Base-by-base conservation (phyloP, 1,140 invertebrate species). In the Lutraria rhynchaena region DNA sequence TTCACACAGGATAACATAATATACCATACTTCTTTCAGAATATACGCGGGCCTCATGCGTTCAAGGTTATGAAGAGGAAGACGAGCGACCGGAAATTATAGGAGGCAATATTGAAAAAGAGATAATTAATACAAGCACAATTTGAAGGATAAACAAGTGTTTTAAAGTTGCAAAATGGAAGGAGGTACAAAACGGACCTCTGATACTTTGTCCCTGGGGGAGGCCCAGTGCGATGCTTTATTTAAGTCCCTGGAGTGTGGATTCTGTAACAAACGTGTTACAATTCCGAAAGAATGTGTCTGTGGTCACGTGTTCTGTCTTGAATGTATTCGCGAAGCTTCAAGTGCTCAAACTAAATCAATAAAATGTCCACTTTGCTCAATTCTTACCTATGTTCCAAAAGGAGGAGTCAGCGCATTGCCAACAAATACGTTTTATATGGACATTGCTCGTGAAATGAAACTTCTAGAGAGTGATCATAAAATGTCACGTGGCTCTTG, bases 281-380 rank as follows among this genome's bases (percentile, higher is more conserved):
- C 22, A 4, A 55, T 69, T 22, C 76, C 76, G 1, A 70, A 60
- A 27, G 76, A 80, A 35, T 35, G 13, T 46, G 22, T 37, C 19
- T 80, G 76, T 60, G 76, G 76, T 58, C 76, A 80, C 55, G 76
- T 80, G 41, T 80, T 80, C 53, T 80, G 76, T 37, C 31, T 49
- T 9, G 53, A 57, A 3, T 80, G 76, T 46, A 31, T 80, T 24
- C 11, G 22, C 1, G 27, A 51, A 29, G 67, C 53, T 44, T 27
- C 67, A 24, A 22, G 31, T 4, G 37, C 11, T 17, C 1, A 46
- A 27, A 11, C 31, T 11, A 27, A 15, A 17, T 27, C 44, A 17
- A 46, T 46, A 31, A 46, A 24, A 35, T 80, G 76, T 35, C 76
- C 76, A n/a, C n/a, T n/a, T 11, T 80, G 76, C 29, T 37, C 9